Conservation (phyloP, 2,113 vertebrate genomes). For the Athene noctua region DNA sequence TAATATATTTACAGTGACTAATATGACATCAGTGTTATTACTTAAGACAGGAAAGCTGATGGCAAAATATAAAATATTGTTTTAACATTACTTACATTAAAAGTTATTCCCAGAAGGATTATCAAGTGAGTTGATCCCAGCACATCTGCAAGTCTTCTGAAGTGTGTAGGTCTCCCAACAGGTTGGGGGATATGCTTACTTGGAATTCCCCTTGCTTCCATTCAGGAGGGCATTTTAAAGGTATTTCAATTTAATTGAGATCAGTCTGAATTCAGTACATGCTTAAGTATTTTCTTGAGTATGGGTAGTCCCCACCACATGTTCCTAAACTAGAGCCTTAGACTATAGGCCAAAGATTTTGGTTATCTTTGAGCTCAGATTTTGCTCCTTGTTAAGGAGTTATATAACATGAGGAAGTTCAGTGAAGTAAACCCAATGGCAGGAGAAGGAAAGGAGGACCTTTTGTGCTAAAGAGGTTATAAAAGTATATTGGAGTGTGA, state of each 20-base stretch:
- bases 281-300: not conserved
- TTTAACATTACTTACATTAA: not conserved
- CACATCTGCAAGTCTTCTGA: not conserved
- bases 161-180: not conserved
- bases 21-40: not conserved
- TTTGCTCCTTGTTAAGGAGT: not conserved
- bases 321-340: not conserved
- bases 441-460: not conserved
- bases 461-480: not conserved
- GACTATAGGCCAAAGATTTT: not conserved
- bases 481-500: not conserved
- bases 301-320: not conserved
- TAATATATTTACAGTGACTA: not conserved
- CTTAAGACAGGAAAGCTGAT: not conserved
- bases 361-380: not conserved
- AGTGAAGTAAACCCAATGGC: not conserved
- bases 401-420: not conserved
- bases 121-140: not conserved
- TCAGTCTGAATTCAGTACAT: not conserved
- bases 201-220: not conserved
- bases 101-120: not conserved
- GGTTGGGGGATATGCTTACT: not conserved
- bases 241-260: not conserved
- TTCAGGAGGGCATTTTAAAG: not conserved
- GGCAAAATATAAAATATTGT: not conserved